Percentiles rank a stretch among this genome's conserved stretches.
These are phyloP conservation scores for Momotus momota DNA, from an alignment of 2,797 vertebrate genomes.

Conservation along the genomic window DNA sequence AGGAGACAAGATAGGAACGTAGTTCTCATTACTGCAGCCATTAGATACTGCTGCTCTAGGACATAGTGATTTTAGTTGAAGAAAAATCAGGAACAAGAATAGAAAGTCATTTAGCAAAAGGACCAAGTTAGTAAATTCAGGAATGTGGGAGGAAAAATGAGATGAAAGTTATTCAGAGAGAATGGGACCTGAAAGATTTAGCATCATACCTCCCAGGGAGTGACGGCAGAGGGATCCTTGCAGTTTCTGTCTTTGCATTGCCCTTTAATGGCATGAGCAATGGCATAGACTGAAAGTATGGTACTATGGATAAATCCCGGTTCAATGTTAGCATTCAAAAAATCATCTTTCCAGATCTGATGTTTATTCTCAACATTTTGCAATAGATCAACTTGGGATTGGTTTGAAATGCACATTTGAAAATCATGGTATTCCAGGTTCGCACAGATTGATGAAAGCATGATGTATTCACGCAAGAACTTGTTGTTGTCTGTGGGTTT, in stretches of 20 bases:
- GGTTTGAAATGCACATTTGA: slow-evolving; percentile 75
- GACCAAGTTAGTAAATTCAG: background rate
- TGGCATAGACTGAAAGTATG: slow-evolving; percentile 85
- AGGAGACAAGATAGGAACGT: background rate
- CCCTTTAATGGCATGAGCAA: slow-evolving; percentile 82
- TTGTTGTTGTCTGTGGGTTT: slow-evolving; percentile 71
- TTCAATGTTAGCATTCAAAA: slow-evolving; percentile 68
- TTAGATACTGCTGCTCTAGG: background rate
- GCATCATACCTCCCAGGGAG: slow-evolving; percentile 87
- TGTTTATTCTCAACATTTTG: background rate
- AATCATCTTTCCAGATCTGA: slow-evolving; percentile 68
- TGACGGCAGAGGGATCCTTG: slow-evolving; percentile 76
- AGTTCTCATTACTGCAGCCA: background rate
- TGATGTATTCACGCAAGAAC: slow-evolving; percentile 76
- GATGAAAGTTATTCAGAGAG: background rate
- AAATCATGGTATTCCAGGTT: slow-evolving; percentile 70
- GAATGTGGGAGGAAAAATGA: background rate
- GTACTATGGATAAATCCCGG: slow-evolving; percentile 79
- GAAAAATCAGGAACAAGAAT: background rate
- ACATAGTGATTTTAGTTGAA: background rate
- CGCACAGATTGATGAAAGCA: slow-evolving; percentile 71
- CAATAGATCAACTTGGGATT: slow-evolving; percentile 56
- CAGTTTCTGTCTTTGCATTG: slow-evolving; percentile 81
- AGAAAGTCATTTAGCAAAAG: background rate
- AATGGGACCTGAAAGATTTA: background rate